phyloP scores from a whole-genome alignment of 2,888 invertebrate genomes.

The Portevinia maculata region DNA sequence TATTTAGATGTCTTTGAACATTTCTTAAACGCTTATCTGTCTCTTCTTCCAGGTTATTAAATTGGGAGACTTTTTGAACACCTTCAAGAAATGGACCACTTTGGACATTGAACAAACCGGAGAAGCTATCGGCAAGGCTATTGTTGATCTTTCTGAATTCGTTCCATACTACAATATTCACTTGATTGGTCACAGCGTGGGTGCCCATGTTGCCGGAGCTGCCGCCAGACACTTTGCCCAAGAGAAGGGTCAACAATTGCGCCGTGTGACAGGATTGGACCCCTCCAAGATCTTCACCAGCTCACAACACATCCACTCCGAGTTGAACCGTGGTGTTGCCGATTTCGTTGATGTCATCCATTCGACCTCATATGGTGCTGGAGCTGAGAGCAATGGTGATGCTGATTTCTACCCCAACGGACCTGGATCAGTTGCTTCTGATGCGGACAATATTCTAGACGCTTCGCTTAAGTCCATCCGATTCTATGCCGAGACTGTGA shows the following conservation, averaged over 20 bases:
- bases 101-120: slow-evolving; percentile 78
- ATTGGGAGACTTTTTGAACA: slow-evolving; percentile 77
- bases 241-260: slow-evolving; percentile 78
- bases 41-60: slow-evolving; percentile 76
- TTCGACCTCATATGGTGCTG: slow-evolving; percentile 79
- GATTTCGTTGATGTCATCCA: slow-evolving; percentile 82
- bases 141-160: slow-evolving; percentile 75
- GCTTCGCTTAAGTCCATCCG: slow-evolving; percentile 79
- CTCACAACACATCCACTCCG: slow-evolving; percentile 76
- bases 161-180: slow-evolving; percentile 79
- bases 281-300: slow-evolving; percentile 78
- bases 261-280: slow-evolving; percentile 81
- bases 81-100: slow-evolving; percentile 76
- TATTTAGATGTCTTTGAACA: background rate
- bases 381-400: slow-evolving; percentile 76
- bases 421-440: slow-evolving; percentile 77
- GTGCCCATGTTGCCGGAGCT: slow-evolving; percentile 81
- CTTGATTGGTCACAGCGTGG: slow-evolving; percentile 79
- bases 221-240: slow-evolving; percentile 79
- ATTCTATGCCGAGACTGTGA: slow-evolving; percentile 81
- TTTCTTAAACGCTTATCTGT: background rate
- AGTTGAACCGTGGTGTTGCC: slow-evolving; percentile 81
- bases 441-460: slow-evolving; percentile 79
- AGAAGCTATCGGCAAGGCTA: slow-evolving; percentile 77
- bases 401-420: slow-evolving; percentile 82